Evolutionary conservation across 2,797 vertebrate species (phyloP).

Genomic region (Chrysocyon brachyurus): DNA sequence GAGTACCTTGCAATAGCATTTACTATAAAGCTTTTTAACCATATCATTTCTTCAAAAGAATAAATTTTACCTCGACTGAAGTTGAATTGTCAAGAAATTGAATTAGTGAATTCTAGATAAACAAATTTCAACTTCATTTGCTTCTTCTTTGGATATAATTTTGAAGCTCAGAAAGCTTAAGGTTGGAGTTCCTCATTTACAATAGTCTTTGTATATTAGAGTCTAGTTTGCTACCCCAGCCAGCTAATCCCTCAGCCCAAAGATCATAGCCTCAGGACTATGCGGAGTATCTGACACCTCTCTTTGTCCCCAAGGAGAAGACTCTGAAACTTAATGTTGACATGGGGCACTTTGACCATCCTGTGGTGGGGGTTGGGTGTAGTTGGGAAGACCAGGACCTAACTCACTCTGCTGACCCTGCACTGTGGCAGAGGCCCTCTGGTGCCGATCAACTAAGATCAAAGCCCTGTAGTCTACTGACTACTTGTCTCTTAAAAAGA

Average conservation of each 20-base stretch:
- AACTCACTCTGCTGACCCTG: too few species aligned
- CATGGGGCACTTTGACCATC: rapidly evolving
- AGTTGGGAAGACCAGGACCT: neutral
- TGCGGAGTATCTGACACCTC: neutral
- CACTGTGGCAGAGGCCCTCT: neutral
- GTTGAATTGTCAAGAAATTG: neutral
- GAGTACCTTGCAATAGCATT: neutral
- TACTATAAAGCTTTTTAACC: neutral
- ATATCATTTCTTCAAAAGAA: neutral
- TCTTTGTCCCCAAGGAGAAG: neutral
- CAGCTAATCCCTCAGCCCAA: rapidly evolving
- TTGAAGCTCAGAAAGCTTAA: neutral
- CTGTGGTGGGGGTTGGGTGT: rapidly evolving
- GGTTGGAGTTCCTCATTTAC: neutral
- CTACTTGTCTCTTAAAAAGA: neutral
- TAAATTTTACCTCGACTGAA: neutral
- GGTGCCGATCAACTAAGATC: neutral
- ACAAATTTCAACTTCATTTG: neutral
- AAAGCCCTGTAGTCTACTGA: neutral
- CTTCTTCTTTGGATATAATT: neutral
- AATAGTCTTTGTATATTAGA: neutral
- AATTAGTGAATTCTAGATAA: neutral
- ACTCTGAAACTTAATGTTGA: neutral
- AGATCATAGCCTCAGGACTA: neutral
- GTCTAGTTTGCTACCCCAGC: too few species aligned